A percentile compares a stretch with the other conserved stretches of the same genome.
Evolutionary conservation across 2,797 vertebrate genomes (phyloP).

Genomic region (Helarctos malayanus): DNA sequence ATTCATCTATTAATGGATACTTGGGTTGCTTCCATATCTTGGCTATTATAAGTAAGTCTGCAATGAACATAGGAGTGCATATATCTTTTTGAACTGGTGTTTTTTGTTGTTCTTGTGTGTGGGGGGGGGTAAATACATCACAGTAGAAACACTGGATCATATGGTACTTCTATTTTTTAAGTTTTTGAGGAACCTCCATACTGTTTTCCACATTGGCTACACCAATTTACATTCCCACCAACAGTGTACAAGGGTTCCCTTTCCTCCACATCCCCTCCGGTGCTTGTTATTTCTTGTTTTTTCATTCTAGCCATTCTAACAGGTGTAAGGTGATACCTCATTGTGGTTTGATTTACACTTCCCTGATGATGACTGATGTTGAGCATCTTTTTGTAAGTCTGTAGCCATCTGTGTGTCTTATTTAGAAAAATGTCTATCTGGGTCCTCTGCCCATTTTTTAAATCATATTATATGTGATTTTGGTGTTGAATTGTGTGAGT

Average conservation of each 20-base stretch:
- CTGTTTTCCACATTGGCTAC: background rate
- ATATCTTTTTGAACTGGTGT: background rate
- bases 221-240: background rate
- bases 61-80: background rate
- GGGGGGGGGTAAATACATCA: background rate
- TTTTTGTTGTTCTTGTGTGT: background rate
- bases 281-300: background rate
- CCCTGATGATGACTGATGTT: background rate
- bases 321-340: background rate
- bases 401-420: background rate
- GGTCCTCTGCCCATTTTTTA: background rate
- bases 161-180: background rate
- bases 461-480: background rate
- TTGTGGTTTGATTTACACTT: slow-evolving; percentile 1
- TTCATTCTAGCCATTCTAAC: background rate
- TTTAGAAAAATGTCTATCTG: background rate
- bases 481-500: background rate
- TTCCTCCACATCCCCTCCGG: background rate
- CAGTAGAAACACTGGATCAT: background rate
- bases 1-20: background rate
- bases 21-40: background rate
- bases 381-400: background rate
- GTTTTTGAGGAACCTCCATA: background rate
- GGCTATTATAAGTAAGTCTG: background rate
- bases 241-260: background rate